Conservation (phyloP, 2,888 invertebrate species). For the Stramonita haemastoma region DNA sequence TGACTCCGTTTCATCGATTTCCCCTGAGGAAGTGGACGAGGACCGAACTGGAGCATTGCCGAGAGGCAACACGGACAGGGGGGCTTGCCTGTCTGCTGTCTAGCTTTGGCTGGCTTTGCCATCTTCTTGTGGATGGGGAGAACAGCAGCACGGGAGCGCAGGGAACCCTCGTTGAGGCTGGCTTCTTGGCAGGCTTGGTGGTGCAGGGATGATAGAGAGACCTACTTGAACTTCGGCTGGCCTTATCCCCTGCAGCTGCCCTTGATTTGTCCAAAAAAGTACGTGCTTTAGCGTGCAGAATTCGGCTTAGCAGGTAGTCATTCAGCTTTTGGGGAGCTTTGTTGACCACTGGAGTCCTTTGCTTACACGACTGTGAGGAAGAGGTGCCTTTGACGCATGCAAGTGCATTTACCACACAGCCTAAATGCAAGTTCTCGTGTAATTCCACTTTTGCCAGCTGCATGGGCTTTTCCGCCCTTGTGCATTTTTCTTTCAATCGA, state of each 20-base stretch:
- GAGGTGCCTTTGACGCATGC: neutral
- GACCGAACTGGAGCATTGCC: no score
- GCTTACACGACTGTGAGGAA: neutral
- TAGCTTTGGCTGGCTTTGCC: neutral
- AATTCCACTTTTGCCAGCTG: neutral
- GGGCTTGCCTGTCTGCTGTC: neutral
- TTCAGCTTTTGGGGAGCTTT: neutral
- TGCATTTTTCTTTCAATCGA: neutral
- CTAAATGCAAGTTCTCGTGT: neutral
- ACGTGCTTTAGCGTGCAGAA: no score
- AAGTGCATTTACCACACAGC: no score
- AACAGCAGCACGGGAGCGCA: neutral
- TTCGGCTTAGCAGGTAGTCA: neutral
- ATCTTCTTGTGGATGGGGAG: neutral
- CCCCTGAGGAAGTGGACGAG: no score
- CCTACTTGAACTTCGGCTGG: no score
- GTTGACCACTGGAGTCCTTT: neutral
- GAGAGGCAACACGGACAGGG: no score
- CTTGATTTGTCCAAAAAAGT: no score
- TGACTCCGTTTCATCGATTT: no score
- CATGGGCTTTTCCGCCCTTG: neutral
- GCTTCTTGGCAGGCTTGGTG: no score
- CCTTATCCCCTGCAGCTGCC: no score
- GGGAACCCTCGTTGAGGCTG: no score
- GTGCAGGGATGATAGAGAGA: no score